A percentile compares a stretch with the other conserved stretches of the same genome.
Conservation (phyloP, 2,888 invertebrate genomes). For the Eremobia ochroleuca region DNA sequence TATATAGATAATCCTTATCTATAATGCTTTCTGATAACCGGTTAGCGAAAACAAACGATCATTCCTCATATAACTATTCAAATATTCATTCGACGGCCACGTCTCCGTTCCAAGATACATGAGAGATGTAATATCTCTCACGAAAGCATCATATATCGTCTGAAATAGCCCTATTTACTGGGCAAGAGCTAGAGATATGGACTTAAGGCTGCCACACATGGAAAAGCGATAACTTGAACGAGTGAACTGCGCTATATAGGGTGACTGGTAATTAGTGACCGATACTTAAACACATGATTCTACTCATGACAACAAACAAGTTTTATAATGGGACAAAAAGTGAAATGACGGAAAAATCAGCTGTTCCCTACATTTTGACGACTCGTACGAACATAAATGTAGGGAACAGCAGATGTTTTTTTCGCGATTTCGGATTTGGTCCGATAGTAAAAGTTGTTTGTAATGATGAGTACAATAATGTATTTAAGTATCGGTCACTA, state of each 20-base stretch:
- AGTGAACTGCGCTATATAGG: neutral
- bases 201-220: slow-evolving; percentile 16
- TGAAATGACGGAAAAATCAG: no score
- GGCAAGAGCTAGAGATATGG: slow-evolving; percentile 41
- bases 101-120: slow-evolving; percentile 16
- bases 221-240: neutral
- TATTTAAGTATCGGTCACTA: no score
- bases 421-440: no score
- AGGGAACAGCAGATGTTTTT: no score
- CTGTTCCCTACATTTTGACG: no score
- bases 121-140: slow-evolving; percentile 36
- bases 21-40: neutral
- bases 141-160: slow-evolving; percentile 14
- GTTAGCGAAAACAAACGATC: neutral
- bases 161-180: slow-evolving; percentile 41
- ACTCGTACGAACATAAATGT: no score
- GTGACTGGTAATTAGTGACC: no score
- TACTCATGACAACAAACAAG: no score
- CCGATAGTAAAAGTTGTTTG: no score
- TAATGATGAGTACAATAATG: no score
- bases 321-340: no score
- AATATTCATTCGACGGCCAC: slow-evolving; percentile 34
- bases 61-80: slow-evolving; percentile 27
- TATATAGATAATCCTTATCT: neutral
- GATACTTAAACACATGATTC: no score